Conservation (phyloP, 1,140 invertebrate genomes). For the Tetragnatha versicolor region DNA sequence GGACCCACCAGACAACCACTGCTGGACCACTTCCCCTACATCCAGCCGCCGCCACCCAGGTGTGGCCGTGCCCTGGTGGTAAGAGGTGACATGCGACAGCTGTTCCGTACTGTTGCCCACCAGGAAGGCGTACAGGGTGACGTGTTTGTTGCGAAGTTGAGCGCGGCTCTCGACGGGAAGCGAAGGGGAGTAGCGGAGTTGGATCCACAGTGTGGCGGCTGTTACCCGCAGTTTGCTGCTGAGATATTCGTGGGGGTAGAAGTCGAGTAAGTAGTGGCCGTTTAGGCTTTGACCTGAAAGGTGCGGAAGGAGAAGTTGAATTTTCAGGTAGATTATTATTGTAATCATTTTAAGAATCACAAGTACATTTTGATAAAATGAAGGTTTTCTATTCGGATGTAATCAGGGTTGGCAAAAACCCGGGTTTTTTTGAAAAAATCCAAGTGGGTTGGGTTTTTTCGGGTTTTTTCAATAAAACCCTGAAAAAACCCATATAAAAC, state of each 20-base stretch:
- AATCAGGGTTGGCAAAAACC: too few species aligned
- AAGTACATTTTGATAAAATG: too few species aligned
- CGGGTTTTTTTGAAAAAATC: too few species aligned
- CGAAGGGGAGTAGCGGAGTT: constrained; percentile 69
- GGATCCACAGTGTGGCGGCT: constrained; percentile 77
- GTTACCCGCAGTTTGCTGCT: constrained; percentile 68
- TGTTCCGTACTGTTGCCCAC: constrained; percentile 62
- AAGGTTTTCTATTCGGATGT: too few species aligned
- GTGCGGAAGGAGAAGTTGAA: too few species aligned
- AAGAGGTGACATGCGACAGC: constrained; percentile 67
- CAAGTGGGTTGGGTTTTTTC: too few species aligned
- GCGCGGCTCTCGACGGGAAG: constrained; percentile 53
- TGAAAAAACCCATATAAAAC: too few species aligned
- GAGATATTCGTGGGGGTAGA: constrained; percentile 72
- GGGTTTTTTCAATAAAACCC: too few species aligned
- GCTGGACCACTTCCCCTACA: constrained; percentile 73
- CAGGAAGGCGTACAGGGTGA: constrained; percentile 74
- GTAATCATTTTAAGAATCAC: too few species aligned
- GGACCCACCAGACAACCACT: constrained; percentile 66
- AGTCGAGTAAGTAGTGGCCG: constrained; percentile 83
- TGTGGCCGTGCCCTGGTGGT: constrained; percentile 72
- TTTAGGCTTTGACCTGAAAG: constrained; percentile 77
- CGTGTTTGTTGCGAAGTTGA: constrained; percentile 64
- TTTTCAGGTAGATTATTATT: too few species aligned
- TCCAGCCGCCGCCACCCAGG: constrained; percentile 88